Evolutionary conservation across 2,797 vertebrate species (phyloP).

Genomic region (Poeciliopsis presidionis): DNA sequence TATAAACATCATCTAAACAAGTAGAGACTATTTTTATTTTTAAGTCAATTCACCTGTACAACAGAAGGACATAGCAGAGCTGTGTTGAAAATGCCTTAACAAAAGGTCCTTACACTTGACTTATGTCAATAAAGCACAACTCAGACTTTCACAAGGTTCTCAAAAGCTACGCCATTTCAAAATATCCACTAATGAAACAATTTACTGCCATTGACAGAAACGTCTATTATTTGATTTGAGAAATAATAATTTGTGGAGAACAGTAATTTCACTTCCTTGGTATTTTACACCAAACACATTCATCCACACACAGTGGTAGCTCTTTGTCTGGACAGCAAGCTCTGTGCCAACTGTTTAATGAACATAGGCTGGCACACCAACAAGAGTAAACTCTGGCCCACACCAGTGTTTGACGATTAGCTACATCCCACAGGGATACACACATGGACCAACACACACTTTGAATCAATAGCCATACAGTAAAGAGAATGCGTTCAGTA

Average conservation of each 20-base stretch:
- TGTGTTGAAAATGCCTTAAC: background rate
- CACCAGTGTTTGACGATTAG: conserved; percentile 73
- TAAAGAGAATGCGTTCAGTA: conserved; percentile 35
- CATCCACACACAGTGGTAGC: conserved; percentile 28
- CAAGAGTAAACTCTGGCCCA: conserved; percentile 72
- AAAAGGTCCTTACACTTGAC: background rate
- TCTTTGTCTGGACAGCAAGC: conserved; percentile 60
- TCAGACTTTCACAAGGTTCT: background rate
- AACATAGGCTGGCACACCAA: conserved; percentile 70
- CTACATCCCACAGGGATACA: conserved; percentile 65
- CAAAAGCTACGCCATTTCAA: background rate
- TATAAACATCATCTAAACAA: background rate
- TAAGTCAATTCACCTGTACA: background rate
- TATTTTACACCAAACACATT: background rate
- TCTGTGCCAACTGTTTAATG: conserved; percentile 77
- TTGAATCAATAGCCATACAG: conserved; percentile 53
- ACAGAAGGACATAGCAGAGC: background rate
- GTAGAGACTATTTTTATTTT: background rate
- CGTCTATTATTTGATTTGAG: background rate
- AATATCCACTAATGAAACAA: background rate
- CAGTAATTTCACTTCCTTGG: background rate
- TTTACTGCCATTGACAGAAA: background rate
- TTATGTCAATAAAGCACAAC: background rate
- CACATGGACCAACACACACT: conserved; percentile 42
- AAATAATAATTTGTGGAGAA: background rate